These are phyloP conservation scores for Cavia porcellus DNA, from an alignment of 2,113 vertebrate genomes.

Conservation along the genomic window DNA sequence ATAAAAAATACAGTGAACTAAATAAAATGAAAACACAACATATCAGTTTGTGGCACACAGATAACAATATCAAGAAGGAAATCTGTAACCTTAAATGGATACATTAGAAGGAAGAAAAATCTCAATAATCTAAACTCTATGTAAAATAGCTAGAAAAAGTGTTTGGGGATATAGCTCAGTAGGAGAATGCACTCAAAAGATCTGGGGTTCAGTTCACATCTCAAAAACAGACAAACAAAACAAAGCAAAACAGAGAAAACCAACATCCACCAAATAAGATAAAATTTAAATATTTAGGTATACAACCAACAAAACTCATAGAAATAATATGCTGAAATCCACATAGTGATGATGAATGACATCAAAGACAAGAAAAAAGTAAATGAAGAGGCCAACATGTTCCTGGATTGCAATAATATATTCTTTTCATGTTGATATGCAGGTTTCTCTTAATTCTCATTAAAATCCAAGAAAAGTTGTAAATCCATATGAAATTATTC, in stretches of 20 bases:
- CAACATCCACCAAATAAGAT: background rate
- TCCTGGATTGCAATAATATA: background rate
- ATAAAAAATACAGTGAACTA: background rate
- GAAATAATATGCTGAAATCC: background rate
- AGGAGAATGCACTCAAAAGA: background rate
- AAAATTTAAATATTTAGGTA: background rate
- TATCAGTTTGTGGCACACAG: background rate
- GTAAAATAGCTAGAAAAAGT: background rate
- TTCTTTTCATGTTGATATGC: background rate
- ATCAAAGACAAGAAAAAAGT: background rate
- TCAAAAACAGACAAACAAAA: background rate
- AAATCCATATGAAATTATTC: background rate
- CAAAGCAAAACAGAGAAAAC: background rate
- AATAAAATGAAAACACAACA: background rate
- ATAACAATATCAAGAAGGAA: background rate
- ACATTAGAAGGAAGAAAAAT: background rate
- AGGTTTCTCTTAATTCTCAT: background rate
- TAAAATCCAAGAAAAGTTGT: background rate
- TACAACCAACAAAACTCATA: background rate
- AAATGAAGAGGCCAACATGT: background rate
- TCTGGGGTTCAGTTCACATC: background rate
- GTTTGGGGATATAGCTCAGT: background rate
- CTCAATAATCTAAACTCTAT: background rate
- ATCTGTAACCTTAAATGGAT: background rate
- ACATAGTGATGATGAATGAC: background rate